phyloP scores from a whole-genome alignment of 1,140 invertebrate species.

The Colletes latitarsis region DNA sequence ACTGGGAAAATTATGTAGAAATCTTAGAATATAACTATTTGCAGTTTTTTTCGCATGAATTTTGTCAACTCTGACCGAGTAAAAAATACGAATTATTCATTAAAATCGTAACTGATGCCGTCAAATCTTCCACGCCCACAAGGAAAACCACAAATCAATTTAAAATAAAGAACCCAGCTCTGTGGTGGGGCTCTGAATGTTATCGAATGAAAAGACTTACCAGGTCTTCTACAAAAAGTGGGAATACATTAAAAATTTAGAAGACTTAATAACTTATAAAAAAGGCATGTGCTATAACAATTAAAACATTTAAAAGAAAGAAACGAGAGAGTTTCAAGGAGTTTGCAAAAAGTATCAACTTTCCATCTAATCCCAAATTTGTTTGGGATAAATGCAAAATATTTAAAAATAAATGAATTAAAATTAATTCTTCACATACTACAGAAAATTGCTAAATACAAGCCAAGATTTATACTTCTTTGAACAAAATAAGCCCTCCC shows the following conservation, averaged over 20 bases:
- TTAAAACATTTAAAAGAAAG: not conserved
- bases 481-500: conserved; percentile 14
- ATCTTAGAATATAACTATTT: not conserved
- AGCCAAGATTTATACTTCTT: no score
- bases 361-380: conserved; percentile 3
- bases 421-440: not conserved
- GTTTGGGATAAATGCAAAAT: conserved; percentile 45
- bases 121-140: not conserved
- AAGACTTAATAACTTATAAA: conserved; percentile 2
- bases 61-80: not conserved
- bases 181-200: conserved; percentile 1
- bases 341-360: conserved; percentile 11
- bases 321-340: conserved; percentile 13
- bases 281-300: not conserved
- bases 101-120: not conserved
- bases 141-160: not conserved
- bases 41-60: not conserved
- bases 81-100: conserved; percentile 9
- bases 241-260: not conserved
- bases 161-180: not conserved
- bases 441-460: not conserved
- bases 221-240: conserved; percentile 10
- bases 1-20: conserved; percentile 1
- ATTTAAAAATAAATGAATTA: conserved; percentile 40
- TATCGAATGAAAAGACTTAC: not conserved